A percentile compares a stretch with the other conserved stretches of the same genome.
These are phyloP conservation scores for Anolis sagrei DNA, from an alignment of 2,113 vertebrate species.

Conservation along the genomic window DNA sequence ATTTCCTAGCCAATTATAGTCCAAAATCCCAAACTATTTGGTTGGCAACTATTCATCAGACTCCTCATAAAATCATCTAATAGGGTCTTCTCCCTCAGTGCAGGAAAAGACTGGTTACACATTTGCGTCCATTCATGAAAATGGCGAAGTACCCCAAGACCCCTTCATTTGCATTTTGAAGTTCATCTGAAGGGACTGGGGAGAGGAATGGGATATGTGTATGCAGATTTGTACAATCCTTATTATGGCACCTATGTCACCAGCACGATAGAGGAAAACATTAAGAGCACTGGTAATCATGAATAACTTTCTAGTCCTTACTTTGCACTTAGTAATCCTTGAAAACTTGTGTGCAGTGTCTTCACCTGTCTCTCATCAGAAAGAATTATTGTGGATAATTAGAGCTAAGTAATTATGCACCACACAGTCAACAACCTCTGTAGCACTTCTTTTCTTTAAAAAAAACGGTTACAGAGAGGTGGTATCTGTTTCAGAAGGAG, in stretches of 20 bases:
- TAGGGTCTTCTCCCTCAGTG: background rate
- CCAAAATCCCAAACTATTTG: too few species aligned
- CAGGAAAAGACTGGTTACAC: background rate
- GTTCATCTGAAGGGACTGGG: background rate
- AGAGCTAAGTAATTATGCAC: too few species aligned
- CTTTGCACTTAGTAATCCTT: background rate
- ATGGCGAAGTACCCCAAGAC: too few species aligned
- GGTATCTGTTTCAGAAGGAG: background rate
- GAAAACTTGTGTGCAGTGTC: background rate
- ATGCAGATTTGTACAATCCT: background rate
- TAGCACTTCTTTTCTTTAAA: background rate
- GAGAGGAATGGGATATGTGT: background rate
- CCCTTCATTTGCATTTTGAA: background rate
- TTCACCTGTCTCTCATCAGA: background rate
- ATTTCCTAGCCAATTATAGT: too few species aligned
- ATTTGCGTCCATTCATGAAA: too few species aligned
- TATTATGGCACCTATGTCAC: background rate
- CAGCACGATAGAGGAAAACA: too few species aligned
- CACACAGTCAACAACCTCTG: background rate
- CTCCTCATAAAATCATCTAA: background rate
- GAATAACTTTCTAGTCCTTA: background rate
- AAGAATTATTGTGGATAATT: background rate
- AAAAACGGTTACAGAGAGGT: background rate
- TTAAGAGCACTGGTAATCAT: background rate
- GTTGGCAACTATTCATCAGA: too few species aligned